Evolutionary conservation across 1,140 invertebrate species (phyloP).

Genomic region (Drosophila simulans): DNA sequence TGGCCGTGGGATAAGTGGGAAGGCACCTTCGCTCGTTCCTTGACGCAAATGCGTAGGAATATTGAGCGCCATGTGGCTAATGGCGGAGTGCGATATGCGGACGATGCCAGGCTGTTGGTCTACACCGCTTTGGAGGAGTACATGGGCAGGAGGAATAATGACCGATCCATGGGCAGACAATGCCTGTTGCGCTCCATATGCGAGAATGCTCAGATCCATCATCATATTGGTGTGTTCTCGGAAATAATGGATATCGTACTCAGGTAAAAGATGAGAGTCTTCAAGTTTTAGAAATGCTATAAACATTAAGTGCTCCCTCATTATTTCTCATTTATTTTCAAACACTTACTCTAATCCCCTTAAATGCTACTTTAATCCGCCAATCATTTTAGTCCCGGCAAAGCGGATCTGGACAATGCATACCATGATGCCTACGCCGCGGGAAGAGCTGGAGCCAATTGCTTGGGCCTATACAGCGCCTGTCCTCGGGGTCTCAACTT

Average conservation of each 20-base stretch:
- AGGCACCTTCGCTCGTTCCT: slow-evolving; percentile 65
- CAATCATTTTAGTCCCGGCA: slow-evolving; percentile 60
- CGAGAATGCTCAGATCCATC: slow-evolving; percentile 80
- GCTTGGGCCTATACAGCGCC: slow-evolving; percentile 48
- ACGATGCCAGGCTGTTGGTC: slow-evolving; percentile 70
- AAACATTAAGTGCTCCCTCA: no score
- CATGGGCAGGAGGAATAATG: slow-evolving; percentile 58
- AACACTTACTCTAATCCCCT: no score
- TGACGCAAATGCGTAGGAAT: slow-evolving; percentile 53
- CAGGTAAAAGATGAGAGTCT: slow-evolving; percentile 38
- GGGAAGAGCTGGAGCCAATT: slow-evolving; percentile 72
- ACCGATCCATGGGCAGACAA: slow-evolving; percentile 50
- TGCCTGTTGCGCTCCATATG: slow-evolving; percentile 79
- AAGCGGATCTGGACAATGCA: slow-evolving; percentile 64
- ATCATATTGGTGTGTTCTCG: slow-evolving; percentile 76
- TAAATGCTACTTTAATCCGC: background rate
- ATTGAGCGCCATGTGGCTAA: slow-evolving; percentile 56
- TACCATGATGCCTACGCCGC: slow-evolving; percentile 70
- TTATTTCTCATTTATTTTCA: no score
- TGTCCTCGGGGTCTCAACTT: slow-evolving; percentile 63
- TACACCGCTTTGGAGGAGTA: slow-evolving; percentile 73
- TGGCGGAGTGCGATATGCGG: slow-evolving; percentile 56
- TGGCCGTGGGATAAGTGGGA: slow-evolving; percentile 83
- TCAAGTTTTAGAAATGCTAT: no score
- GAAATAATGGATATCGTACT: slow-evolving; percentile 76